phyloP scores from a whole-genome alignment of 2,797 vertebrate genomes.

The Loriculus beryllinus region DNA sequence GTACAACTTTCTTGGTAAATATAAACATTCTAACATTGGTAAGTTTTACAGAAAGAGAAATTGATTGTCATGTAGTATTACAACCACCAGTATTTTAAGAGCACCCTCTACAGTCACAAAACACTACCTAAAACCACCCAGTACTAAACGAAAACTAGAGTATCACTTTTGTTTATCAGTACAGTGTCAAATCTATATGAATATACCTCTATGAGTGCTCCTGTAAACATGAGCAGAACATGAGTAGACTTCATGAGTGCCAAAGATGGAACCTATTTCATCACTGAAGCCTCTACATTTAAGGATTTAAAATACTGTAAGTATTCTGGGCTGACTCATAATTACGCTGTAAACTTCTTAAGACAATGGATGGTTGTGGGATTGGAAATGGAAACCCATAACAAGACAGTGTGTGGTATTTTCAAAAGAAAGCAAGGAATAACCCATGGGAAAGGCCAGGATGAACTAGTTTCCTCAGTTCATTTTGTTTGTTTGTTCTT shows the following conservation, averaged over 20 bases:
- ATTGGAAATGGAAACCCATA: background rate
- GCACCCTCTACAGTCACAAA: constrained; percentile 56
- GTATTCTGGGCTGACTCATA: background rate
- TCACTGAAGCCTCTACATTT: background rate
- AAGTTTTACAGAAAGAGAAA: background rate
- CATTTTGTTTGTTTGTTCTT: background rate
- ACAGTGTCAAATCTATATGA: background rate
- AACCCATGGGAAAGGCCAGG: background rate
- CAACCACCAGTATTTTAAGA: constrained; percentile 23
- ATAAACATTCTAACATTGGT: background rate
- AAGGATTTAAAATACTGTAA: background rate
- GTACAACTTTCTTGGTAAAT: background rate
- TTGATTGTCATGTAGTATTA: background rate
- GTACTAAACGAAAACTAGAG: background rate
- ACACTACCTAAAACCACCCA: background rate
- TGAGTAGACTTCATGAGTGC: background rate
- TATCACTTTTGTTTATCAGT: background rate
- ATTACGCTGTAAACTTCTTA: background rate
- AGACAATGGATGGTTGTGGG: background rate
- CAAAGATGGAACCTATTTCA: background rate
- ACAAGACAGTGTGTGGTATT: background rate
- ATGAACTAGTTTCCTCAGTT: background rate
- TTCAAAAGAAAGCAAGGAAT: background rate
- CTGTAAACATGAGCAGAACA: background rate
- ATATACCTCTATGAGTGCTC: background rate